A percentile compares a stretch with the other conserved stretches of the same genome.
Conservation (phyloP, 2,888 invertebrate genomes). For the Trilocha varians region DNA sequence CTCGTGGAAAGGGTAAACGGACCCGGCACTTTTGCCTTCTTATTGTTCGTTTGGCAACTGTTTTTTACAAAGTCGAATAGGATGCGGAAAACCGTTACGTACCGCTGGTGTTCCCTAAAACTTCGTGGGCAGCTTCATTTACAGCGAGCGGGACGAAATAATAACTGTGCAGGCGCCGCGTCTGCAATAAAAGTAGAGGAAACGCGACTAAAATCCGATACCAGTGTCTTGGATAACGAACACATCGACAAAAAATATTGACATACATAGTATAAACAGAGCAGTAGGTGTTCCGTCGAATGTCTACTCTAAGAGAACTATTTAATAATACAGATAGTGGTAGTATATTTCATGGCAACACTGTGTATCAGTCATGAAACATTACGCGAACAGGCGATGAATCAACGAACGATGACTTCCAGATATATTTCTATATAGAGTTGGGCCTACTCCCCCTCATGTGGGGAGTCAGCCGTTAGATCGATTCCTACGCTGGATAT, state of each 20-base stretch:
- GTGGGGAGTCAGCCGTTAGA: conserved; percentile 43
- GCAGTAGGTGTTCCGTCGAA: too few relatives aligned
- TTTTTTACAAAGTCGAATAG: background rate
- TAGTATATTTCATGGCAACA: background rate
- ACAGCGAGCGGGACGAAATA: background rate
- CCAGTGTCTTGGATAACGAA: too few relatives aligned
- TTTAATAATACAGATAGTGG: background rate
- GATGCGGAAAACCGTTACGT: background rate
- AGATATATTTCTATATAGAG: conserved; percentile 9
- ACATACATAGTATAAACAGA: too few relatives aligned
- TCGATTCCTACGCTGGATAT: conserved; percentile 64
- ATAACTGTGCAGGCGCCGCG: background rate
- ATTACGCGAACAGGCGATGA: conserved; percentile 13
- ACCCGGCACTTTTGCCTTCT: conserved; percentile 45
- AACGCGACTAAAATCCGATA: background rate
- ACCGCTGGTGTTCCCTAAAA: background rate
- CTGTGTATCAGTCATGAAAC: background rate
- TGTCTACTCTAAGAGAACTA: background rate
- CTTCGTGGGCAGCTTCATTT: background rate
- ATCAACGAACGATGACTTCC: conserved; percentile 28
- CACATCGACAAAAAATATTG: too few relatives aligned
- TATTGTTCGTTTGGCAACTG: conserved; percentile 35
- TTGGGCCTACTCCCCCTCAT: conserved; percentile 18
- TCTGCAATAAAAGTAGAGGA: background rate
- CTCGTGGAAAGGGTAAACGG: conserved; percentile 53